These are phyloP conservation scores for Poecilus cupreus DNA, from an alignment of 2,888 invertebrate genomes.

Conservation along the genomic window DNA sequence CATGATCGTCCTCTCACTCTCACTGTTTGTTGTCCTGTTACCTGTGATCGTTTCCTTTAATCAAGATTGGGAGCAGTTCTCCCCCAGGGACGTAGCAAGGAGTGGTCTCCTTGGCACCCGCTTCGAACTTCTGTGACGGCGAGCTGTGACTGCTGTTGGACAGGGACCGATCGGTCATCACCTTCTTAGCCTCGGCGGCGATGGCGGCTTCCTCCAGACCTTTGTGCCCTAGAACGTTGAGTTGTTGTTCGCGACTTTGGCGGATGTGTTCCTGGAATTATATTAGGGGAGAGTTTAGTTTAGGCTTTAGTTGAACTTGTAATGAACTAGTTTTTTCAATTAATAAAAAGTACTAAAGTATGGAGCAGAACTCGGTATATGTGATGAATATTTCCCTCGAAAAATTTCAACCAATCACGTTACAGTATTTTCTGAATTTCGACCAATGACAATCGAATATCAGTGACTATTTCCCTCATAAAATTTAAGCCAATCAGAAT, in stretches of 20 bases:
- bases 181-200: conserved; percentile 57
- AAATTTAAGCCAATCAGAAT: too few relatives aligned
- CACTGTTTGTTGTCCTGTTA: not conserved
- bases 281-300: too few relatives aligned
- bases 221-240: conserved; percentile 79
- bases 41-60: conserved; percentile 62
- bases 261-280: conserved; percentile 81
- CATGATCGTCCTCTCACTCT: not conserved
- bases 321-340: not conserved
- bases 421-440: too few relatives aligned
- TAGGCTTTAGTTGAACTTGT: too few relatives aligned
- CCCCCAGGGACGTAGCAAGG: conserved; percentile 74
- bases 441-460: too few relatives aligned
- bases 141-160: conserved; percentile 60
- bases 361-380: too few relatives aligned
- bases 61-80: conserved; percentile 71
- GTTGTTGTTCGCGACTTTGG: conserved; percentile 86
- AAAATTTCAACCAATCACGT: too few relatives aligned
- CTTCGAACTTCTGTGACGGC: conserved; percentile 66
- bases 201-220: conserved; percentile 66
- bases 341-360: too few relatives aligned
- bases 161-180: conserved; percentile 59
- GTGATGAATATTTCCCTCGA: too few relatives aligned
- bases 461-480: too few relatives aligned
- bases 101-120: conserved; percentile 65